A percentile compares a stretch with the other conserved stretches of the same genome.
phyloP scores from a whole-genome alignment of 2,888 invertebrate genomes.

The Plagodis pulveraria region DNA sequence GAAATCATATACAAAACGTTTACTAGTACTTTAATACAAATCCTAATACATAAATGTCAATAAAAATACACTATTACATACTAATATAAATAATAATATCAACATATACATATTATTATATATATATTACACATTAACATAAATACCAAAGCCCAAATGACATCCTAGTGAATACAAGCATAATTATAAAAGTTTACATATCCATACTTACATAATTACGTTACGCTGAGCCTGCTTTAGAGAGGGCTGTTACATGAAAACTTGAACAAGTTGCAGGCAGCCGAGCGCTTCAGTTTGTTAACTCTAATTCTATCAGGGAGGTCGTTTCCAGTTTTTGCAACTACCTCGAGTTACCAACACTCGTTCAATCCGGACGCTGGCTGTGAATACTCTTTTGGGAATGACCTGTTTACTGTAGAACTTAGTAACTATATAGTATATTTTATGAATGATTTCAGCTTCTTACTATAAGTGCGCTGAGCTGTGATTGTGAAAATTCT shows the following conservation, averaged over 20 bases:
- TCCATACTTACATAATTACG: neutral
- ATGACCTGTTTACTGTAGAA: neutral
- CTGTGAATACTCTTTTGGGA: constrained; percentile 36
- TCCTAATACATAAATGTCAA: too few species aligned
- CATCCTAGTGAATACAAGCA: neutral
- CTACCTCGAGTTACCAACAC: constrained; percentile 43
- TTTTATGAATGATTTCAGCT: too few species aligned
- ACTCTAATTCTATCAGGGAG: constrained; percentile 57
- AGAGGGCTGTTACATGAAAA: constrained; percentile 43
- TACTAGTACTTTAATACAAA: too few species aligned
- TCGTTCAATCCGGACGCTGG: constrained; percentile 39
- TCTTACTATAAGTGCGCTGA: too few species aligned
- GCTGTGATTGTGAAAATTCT: too few species aligned
- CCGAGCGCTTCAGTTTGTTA: constrained; percentile 53
- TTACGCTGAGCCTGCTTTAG: constrained; percentile 17
- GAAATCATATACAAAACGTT: too few species aligned
- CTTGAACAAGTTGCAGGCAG: constrained; percentile 50
- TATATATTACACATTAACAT: too few species aligned
- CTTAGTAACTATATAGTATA: too few species aligned
- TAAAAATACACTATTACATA: too few species aligned
- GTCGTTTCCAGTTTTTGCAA: constrained; percentile 49
- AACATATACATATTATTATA: too few species aligned
- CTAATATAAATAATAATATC: too few species aligned
- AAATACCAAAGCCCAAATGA: too few species aligned
- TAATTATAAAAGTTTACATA: neutral